Conservation (phyloP, 2,113 vertebrate genomes). For the Podiceps cristatus region DNA sequence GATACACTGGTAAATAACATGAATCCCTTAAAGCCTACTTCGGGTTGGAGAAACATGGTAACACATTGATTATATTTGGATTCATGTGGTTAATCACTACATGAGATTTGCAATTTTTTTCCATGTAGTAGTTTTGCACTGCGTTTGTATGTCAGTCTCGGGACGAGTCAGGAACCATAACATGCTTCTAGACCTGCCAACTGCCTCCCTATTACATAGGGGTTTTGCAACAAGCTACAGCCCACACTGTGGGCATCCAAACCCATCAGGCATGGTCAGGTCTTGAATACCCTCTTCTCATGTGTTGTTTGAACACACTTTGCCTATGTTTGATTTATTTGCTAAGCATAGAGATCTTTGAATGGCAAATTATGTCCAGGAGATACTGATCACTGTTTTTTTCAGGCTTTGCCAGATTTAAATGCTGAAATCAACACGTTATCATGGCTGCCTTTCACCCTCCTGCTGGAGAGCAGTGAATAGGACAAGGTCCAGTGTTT, state of each 20-base stretch:
- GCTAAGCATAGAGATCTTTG: not conserved
- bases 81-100: not conserved
- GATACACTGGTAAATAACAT: not conserved
- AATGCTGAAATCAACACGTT: not conserved
- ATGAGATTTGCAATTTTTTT: not conserved
- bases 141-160: not conserved
- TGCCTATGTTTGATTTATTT: not conserved
- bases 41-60: not conserved
- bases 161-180: not conserved
- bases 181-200: not conserved
- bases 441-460: not conserved
- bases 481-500: not conserved
- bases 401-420: not conserved
- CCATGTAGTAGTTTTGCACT: not conserved
- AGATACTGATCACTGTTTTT: not conserved
- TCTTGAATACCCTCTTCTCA: not conserved
- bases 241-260: not conserved
- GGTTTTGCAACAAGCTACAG: not conserved
- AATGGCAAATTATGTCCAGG: not conserved
- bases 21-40: not conserved
- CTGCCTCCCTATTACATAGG: not conserved
- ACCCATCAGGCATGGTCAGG: not conserved
- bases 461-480: not conserved
- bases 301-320: not conserved
- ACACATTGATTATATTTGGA: not conserved